Evolutionary conservation across 2,888 invertebrate genomes (phyloP), one percentile per base, ranked within the genome.

Genomic region (Apotomis turbidana): DNA sequence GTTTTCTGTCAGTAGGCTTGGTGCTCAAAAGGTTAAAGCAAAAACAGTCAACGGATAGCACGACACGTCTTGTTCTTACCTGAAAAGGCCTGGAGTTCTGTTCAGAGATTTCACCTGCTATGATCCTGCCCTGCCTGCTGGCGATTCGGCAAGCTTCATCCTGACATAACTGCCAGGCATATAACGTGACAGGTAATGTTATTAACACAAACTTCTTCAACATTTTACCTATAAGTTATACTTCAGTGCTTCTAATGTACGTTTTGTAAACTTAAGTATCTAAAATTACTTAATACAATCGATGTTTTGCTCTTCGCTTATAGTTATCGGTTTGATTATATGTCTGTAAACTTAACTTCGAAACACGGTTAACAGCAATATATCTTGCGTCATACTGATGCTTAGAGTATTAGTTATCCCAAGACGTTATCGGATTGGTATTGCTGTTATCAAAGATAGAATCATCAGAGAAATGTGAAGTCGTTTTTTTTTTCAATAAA

Each of bases 21-120:
- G 5, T 6, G 5, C 5, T 41, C 41, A 41, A 41, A 41, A 41
- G 41, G 41, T 41, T 41, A 41, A 27, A 27, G 27, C 2, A 27
- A 27, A 27, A 27, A 44, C 6, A 44, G 44, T 6, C 8, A 5
- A 44, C 44, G 8, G 8, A 6, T 44, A 44, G 6, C 44, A 6
- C 44, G 8, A 44, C 36, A 15, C 36, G 6, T 44, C 49, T 15
- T 13, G n/a, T 27, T 74, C 81, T 78, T 76, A 91, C 93, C 85
- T 93, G 92, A 78, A 88, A 93, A 2, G 93, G 92, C 68, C 93
- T 85, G 0, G 87, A 83, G 68, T 89, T 84, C 10, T 82, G 81
- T 71, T 88, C 86, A 10, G 83, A 81, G 3, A 80, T 83, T 0
- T 79, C 85, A 0, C 91, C 93, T 0, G 85, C 88, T 0, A 76